Evolutionary conservation across 1,140 invertebrate genomes (phyloP).

Genomic region (Popillia japonica): DNA sequence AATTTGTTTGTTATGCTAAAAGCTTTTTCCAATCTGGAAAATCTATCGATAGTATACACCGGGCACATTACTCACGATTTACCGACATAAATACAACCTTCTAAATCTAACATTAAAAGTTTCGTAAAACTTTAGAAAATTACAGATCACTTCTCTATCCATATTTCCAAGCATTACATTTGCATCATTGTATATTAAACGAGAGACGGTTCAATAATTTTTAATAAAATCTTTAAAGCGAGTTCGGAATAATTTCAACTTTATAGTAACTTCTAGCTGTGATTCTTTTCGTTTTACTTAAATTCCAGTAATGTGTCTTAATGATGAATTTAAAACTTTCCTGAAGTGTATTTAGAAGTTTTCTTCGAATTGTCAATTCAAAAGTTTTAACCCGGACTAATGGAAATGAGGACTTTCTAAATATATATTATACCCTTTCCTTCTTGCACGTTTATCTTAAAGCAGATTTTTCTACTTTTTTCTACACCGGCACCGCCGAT

Average conservation of each 20-base stretch:
- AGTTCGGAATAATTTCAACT: slow-evolving; percentile 32
- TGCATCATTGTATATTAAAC: slow-evolving; percentile 26
- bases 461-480: not conserved
- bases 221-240: slow-evolving; percentile 9
- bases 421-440: slow-evolving; percentile 24
- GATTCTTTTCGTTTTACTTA: slow-evolving; percentile 12
- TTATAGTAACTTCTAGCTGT: not conserved
- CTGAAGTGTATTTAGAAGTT: slow-evolving; percentile 34
- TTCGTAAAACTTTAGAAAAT: not conserved
- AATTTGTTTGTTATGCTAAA: too few species aligned
- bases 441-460: not conserved
- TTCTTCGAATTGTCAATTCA: slow-evolving; percentile 28
- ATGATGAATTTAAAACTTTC: slow-evolving; percentile 32
- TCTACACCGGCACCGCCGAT: not conserved
- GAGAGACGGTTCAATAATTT: slow-evolving; percentile 19
- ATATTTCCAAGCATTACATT: slow-evolving; percentile 13
- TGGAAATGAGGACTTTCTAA: slow-evolving; percentile 32
- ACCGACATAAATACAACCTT: too few species aligned
- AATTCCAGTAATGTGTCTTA: slow-evolving; percentile 34
- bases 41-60: too few species aligned
- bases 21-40: too few species aligned
- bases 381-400: slow-evolving; percentile 31
- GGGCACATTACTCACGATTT: too few species aligned
- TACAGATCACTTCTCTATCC: not conserved
- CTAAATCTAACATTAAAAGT: not conserved